Evolutionary conservation across 1,140 invertebrate species (phyloP), one percentile per base, ranked within the genome.

Genomic region (Calephelis virginiensis): DNA sequence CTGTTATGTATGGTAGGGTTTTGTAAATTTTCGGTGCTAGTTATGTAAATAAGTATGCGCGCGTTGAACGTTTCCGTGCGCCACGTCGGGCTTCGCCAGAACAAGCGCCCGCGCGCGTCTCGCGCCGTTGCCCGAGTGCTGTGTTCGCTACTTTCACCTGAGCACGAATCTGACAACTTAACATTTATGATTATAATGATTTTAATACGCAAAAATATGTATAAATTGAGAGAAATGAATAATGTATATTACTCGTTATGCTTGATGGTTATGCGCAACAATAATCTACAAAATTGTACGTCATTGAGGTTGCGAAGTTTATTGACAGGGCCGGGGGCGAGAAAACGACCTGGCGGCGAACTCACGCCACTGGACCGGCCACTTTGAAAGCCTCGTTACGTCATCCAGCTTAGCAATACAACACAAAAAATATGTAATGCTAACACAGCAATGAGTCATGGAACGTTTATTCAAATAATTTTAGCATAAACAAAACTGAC

Each of bases 61-160:
- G 67, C 70, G 69, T 56, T 28, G 70, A 80, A 78, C 80, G 80
- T 78, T 75, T 79, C 73, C 69, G 70, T 85, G 77, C 81, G 88
- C 88, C 88, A 90, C 88, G 88, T 90, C 80, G 82, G 80, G 78
- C 73, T 73, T 71, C 72, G 77, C 69, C 75, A 81, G 76, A 81
- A 78, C 80, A 72, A 77, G 75, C 83, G 80, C 81, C 77, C 81
- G 84, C 78, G 82, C 76, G 80, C 86, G 86, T 90, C 83, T 82
- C 86, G 86, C 86, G 83, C 81, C 86, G 85, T 75, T 86, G 86
- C 85, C 80, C 76, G 82, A 85, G 74, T 81, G 76, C 81, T 84
- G 81, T 85, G 78, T 82, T 85, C 73, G 83, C 84, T 82, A 90
- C 88, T 90, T 90, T 90, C 88, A 90, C 88, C 88, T 77, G 74